A percentile compares a stretch with the other conserved stretches of the same genome.
phyloP scores from a whole-genome alignment of 2,113 vertebrate species.

The Nyctibius bracteatus region DNA sequence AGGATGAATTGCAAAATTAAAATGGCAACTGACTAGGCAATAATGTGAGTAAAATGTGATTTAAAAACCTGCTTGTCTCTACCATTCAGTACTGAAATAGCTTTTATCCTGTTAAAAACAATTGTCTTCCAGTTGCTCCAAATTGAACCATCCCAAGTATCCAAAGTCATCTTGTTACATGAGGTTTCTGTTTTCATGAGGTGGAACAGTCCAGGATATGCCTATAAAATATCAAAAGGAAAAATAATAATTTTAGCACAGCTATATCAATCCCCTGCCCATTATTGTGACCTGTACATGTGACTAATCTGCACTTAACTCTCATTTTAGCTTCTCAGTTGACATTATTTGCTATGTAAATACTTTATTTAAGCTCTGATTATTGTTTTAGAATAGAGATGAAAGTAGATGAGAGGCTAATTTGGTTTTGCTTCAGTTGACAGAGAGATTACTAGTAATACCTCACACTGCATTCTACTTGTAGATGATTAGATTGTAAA shows the following conservation, averaged over 20 bases:
- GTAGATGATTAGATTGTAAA: neutral
- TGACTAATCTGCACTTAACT: neutral
- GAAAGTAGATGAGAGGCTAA: neutral
- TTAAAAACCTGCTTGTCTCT: neutral
- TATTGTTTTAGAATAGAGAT: neutral
- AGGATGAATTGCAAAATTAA: neutral
- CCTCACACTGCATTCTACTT: neutral
- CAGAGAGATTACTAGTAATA: neutral
- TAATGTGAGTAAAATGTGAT: neutral
- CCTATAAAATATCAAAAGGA: neutral
- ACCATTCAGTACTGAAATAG: neutral
- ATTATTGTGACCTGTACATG: neutral
- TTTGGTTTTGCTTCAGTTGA: neutral
- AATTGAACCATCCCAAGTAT: neutral
- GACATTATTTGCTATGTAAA: neutral
- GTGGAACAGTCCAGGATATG: neutral
- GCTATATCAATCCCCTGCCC: fast-evolving
- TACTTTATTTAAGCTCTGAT: neutral
- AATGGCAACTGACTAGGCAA: neutral
- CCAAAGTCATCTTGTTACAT: neutral
- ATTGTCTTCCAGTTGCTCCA: neutral
- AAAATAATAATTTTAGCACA: neutral
- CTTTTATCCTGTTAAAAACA: neutral
- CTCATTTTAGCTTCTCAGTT: neutral
- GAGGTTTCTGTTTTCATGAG: neutral